phyloP scores from a whole-genome alignment of 2,113 vertebrate genomes.

The Heliornis fulica region DNA sequence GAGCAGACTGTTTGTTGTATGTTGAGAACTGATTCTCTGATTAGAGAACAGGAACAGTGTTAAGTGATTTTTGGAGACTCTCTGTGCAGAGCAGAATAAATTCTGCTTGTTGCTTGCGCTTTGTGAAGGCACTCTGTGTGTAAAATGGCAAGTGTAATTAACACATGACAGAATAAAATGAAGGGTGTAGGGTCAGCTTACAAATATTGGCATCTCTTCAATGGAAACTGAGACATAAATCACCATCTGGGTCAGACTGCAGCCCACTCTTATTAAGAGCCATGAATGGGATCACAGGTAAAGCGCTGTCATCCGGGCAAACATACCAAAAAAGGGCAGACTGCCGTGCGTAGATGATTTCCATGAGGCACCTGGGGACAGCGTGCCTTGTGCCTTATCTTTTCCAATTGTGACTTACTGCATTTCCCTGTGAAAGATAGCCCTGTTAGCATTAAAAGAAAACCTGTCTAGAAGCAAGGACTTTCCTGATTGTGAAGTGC shows the following conservation, averaged over 20 bases:
- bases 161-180: not conserved
- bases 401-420: not conserved
- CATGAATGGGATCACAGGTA: not conserved
- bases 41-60: not conserved
- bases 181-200: not conserved
- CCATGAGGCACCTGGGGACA: not conserved
- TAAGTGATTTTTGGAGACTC: not conserved
- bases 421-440: not conserved
- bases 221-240: slow-evolving; percentile 29
- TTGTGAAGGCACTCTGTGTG: slow-evolving; percentile 4
- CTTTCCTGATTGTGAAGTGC: not conserved
- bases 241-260: not conserved
- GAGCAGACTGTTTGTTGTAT: not conserved
- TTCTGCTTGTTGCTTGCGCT: not conserved
- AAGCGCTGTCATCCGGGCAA: not conserved
- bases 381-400: not conserved
- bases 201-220: slow-evolving; percentile 32
- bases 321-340: not conserved
- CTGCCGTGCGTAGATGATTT: not conserved
- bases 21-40: not conserved
- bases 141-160: not conserved
- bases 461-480: not conserved
- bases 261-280: not conserved
- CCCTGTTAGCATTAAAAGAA: not conserved
- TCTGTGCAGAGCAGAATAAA: not conserved